These are phyloP conservation scores for Lottia gigantea DNA, from an alignment of 2,888 invertebrate genomes.

Conservation along the genomic window DNA sequence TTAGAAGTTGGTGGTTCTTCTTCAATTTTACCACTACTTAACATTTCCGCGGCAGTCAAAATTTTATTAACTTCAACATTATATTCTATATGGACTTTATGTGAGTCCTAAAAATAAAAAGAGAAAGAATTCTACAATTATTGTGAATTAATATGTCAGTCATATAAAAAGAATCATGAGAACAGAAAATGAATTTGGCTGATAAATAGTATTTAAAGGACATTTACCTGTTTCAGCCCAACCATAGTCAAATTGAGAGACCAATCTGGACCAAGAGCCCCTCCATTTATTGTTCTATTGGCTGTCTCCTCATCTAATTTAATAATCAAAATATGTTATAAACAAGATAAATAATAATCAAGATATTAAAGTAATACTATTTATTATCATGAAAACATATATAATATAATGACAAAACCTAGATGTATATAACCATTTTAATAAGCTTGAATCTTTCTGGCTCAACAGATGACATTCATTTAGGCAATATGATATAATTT, in stretches of 20 bases:
- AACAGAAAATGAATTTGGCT: no score
- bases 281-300: slow-evolving; percentile 72
- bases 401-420: no score
- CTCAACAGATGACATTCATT: no score
- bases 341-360: no score
- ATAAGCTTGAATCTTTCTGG: no score
- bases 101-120: slow-evolving; percentile 39
- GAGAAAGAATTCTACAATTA: neutral
- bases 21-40: slow-evolving; percentile 11
- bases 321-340: neutral
- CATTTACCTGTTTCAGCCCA: slow-evolving; percentile 37
- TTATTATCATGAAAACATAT: no score
- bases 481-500: no score
- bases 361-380: no score
- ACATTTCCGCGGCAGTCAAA: slow-evolving; percentile 51
- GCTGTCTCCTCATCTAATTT: slow-evolving; percentile 3
- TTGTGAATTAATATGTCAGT: neutral
- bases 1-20: neutral
- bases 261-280: slow-evolving; percentile 98
- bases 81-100: slow-evolving; percentile 67
- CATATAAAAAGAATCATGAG: no score
- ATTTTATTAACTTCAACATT: slow-evolving; percentile 66
- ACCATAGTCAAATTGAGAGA: slow-evolving; percentile 69
- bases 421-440: no score
- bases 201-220: neutral